Evolutionary conservation across 1,140 invertebrate genomes (phyloP).

Genomic region (Aphelenchoides besseyi): DNA sequence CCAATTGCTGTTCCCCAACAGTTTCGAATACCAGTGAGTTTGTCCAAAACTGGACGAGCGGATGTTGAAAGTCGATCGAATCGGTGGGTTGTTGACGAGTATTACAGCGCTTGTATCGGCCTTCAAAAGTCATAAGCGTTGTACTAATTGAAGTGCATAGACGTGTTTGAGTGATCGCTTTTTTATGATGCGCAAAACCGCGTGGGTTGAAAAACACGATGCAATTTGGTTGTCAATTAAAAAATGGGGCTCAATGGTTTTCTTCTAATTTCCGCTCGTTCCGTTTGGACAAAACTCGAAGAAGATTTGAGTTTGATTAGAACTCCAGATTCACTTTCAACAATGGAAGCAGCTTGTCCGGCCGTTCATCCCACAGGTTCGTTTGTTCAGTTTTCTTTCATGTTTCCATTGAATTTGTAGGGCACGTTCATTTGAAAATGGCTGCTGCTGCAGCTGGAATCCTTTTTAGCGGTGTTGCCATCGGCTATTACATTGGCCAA

Average conservation of each 20-base stretch:
- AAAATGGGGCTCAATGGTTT: constrained; percentile 16
- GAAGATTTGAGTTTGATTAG: constrained; percentile 1
- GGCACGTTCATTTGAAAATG: constrained; percentile 26
- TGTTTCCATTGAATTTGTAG: neutral
- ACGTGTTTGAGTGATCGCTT: no score
- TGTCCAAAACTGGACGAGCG: no score
- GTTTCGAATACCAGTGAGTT: no score
- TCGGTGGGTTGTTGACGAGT: no score
- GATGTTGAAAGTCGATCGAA: no score
- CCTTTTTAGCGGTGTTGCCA: constrained; percentile 35
- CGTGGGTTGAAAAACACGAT: neutral
- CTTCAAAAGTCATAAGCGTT: no score
- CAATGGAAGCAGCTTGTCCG: neutral
- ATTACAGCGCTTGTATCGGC: no score
- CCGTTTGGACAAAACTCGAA: constrained; percentile 20
- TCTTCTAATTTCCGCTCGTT: constrained; percentile 5
- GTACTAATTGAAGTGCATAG: no score
- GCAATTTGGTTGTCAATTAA: constrained; percentile 20
- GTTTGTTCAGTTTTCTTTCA: neutral
- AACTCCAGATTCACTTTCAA: neutral
- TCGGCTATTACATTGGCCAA: constrained; percentile 33
- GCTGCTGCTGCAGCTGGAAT: constrained; percentile 21
- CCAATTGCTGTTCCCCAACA: no score
- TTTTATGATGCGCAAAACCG: no score
- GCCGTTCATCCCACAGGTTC: neutral